A percentile compares a stretch with the other conserved stretches of the same genome.
These are phyloP conservation scores for Atherinomorus stipes DNA, from an alignment of 2,113 vertebrate genomes.

Conservation along the genomic window DNA sequence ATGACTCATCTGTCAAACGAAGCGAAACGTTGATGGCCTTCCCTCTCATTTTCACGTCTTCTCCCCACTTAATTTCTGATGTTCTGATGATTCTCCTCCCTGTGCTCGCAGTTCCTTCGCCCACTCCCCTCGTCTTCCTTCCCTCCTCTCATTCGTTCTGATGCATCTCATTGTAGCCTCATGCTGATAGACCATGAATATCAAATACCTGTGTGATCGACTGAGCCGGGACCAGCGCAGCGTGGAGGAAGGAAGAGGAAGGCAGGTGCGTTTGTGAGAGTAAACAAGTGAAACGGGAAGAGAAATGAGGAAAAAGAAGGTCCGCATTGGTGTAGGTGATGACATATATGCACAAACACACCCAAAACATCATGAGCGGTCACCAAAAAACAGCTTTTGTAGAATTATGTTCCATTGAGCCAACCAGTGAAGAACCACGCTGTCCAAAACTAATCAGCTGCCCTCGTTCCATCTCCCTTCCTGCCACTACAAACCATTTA, in stretches of 20 bases:
- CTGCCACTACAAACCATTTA: conserved; percentile 51
- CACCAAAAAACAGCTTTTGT: not conserved
- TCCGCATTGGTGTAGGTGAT: conserved; percentile 5
- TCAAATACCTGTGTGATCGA: conserved; percentile 64
- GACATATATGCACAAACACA: conserved; percentile 1
- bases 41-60: not conserved
- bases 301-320: not conserved
- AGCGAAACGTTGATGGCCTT: not conserved
- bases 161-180: conserved; percentile 54
- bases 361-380: not conserved
- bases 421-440: not conserved
- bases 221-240: conserved; percentile 46
- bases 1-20: not conserved
- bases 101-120: not conserved
- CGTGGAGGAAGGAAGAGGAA: conserved; percentile 23
- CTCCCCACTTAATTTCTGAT: not conserved
- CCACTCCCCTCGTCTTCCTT: not conserved
- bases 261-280: conserved; percentile 13
- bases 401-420: not conserved
- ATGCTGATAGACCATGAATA: conserved; percentile 71
- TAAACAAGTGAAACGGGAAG: not conserved
- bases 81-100: not conserved
- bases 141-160: conserved; percentile 40
- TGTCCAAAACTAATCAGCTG: conserved; percentile 42
- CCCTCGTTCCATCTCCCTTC: not conserved